Base-by-base conservation (phyloP, 2,797 vertebrate genomes). In the Mycteria americana region DNA sequence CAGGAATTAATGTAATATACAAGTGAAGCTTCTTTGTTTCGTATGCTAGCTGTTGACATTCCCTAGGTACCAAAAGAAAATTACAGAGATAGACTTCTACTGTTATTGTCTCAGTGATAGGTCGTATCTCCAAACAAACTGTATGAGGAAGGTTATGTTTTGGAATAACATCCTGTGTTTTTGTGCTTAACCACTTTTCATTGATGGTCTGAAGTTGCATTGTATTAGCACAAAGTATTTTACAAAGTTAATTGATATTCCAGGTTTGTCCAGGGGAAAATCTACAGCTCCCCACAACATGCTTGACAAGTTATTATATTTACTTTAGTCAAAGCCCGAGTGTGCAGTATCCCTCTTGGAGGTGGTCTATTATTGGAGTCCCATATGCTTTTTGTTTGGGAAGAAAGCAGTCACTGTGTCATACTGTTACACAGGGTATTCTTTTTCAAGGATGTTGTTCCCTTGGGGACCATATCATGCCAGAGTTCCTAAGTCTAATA, bases 401-500 rank as follows among this genome's bases (percentile, higher is more conserved):
- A 98, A 98, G 98, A 99, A 99, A 99, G 99, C 99, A 99, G 99
- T 98, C 97, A 97, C 87, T 99, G 99, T 99, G 99, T 99, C 99
- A 98, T 98, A 99, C 98, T 98, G 99, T 99, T 99, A 99, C 99
- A 99, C 98, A 98, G 98, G 98, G 99, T 99, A 99, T 99, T 99
- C 99, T 99, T 99, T 99, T 99, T 99, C 99, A 99, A 98, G 98
- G 98, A 98, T 99, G 99, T 98, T 98, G 98, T 98, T 99, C 99
- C 99, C 99, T 98, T 96, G 99, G 98, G 99, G 99, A 99, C 98
- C 98, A 99, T 99, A 99, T 98, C 98, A 98, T 98, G 99, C 99
- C 98, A 99, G 99, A 99, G 99, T 99, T 99, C 98, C 99, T 98
- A 98, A 98, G 98, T 98, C 98, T 98, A 99, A 99, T 98, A 98